These are phyloP conservation scores for Pteria penguin DNA, from an alignment of 2,888 invertebrate species.

Conservation along the genomic window DNA sequence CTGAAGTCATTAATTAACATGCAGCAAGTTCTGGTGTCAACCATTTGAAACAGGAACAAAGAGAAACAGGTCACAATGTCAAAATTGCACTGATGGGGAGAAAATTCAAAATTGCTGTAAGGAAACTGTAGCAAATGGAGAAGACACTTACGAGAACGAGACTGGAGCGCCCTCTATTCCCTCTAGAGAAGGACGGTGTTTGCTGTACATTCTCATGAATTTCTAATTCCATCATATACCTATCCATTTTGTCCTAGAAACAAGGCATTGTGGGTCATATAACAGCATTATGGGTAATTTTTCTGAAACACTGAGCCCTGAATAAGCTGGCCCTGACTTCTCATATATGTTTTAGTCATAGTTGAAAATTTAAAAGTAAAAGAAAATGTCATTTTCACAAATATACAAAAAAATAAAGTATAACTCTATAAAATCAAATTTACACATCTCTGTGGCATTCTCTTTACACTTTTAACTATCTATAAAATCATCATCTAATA, in stretches of 20 bases:
- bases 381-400: background rate
- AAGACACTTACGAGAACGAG: conserved; percentile 70
- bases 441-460: too few species aligned
- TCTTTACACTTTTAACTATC: too few species aligned
- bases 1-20: too few species aligned
- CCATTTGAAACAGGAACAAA: background rate
- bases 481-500: too few species aligned
- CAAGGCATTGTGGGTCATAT: background rate
- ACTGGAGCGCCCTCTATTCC: conserved; percentile 73
- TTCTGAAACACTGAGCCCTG: too few species aligned
- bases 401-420: background rate
- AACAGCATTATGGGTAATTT: background rate
- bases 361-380: background rate
- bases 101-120: background rate
- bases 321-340: too few species aligned
- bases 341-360: conserved; percentile 20
- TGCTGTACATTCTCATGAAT: conserved; percentile 72
- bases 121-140: conserved; percentile 22
- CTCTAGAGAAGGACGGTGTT: conserved; percentile 74
- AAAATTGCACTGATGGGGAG: background rate
- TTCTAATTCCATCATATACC: conserved; percentile 74
- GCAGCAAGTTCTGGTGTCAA: too few species aligned
- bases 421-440: too few species aligned
- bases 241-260: conserved; percentile 75
- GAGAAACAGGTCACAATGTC: conserved; percentile 1